These are phyloP conservation scores for Thryonomys swinderianus DNA, from an alignment of 2,113 vertebrate genomes.

Conservation along the genomic window DNA sequence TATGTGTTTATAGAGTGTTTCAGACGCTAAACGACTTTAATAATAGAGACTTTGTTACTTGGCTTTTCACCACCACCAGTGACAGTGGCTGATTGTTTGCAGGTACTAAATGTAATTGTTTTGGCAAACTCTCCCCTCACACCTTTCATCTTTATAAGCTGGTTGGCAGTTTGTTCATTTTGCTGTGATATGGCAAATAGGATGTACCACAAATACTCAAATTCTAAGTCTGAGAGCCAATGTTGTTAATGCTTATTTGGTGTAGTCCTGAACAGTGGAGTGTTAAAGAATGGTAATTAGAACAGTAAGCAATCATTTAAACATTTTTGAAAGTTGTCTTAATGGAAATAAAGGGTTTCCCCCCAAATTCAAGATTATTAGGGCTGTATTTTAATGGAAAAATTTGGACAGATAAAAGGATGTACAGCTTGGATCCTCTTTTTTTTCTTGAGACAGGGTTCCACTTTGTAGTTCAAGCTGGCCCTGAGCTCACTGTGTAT, in stretches of 20 bases:
- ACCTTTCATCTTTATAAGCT: slow-evolving; percentile 36
- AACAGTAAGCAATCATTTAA: not conserved
- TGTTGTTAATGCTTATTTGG: not conserved
- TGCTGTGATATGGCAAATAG: not conserved
- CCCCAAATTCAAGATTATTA: slow-evolving; percentile 4
- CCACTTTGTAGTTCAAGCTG: no score
- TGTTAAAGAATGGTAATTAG: slow-evolving; percentile 8
- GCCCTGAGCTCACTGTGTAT: no score
- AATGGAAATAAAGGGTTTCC: not conserved
- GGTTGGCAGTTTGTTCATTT: slow-evolving; percentile 42
- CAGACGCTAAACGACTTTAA: not conserved
- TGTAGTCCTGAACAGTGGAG: not conserved
- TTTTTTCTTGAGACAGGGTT: no score
- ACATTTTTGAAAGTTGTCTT: not conserved
- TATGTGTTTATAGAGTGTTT: not conserved
- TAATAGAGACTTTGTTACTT: not conserved
- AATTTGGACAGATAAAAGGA: not conserved
- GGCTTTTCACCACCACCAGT: not conserved
- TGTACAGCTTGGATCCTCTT: not conserved
- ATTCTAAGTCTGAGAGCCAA: not conserved
- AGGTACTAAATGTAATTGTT: slow-evolving; percentile 49
- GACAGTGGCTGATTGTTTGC: not conserved
- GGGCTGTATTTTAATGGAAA: not conserved
- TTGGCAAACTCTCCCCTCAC: slow-evolving; percentile 6
- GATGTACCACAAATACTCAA: not conserved